Conservation (phyloP, 2,113 vertebrate species). For the Crotalus viridis region DNA sequence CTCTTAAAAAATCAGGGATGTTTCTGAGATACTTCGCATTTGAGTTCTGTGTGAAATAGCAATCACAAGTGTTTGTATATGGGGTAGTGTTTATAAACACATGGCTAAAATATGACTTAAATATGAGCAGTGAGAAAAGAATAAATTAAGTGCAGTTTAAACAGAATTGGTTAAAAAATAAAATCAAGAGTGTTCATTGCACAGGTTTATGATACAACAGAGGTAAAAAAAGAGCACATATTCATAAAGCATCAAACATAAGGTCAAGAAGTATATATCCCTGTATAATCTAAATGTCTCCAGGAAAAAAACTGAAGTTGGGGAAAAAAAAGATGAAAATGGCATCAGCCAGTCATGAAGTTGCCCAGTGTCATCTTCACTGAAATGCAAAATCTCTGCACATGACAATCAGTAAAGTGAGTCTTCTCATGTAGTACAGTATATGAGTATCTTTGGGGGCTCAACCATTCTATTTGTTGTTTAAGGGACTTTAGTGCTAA, state of each 20-base stretch:
- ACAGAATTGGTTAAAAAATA: not conserved
- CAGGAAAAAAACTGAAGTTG: not conserved
- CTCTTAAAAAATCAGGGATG: not conserved
- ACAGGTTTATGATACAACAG: not conserved
- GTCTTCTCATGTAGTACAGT: not conserved
- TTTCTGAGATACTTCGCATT: not conserved
- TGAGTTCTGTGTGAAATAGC: not conserved
- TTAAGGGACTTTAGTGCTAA: not conserved
- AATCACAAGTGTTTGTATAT: not conserved
- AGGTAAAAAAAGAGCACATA: not conserved
- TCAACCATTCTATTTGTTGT: not conserved
- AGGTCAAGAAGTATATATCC: not conserved
- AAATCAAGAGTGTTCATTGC: not conserved
- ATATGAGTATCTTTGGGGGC: not conserved
- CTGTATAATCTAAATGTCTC: not conserved
- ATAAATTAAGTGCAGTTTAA: not conserved
- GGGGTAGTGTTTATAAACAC: not conserved
- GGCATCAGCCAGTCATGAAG: not conserved
- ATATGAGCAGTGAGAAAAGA: not conserved
- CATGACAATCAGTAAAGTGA: not conserved
- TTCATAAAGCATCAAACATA: not conserved
- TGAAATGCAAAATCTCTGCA: not conserved
- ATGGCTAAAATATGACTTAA: not conserved
- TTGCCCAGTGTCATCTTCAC: not conserved
- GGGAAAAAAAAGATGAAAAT: not conserved